Evolutionary conservation across 2,797 vertebrate species (phyloP).

Genomic region (Falco novaeseelandiae): DNA sequence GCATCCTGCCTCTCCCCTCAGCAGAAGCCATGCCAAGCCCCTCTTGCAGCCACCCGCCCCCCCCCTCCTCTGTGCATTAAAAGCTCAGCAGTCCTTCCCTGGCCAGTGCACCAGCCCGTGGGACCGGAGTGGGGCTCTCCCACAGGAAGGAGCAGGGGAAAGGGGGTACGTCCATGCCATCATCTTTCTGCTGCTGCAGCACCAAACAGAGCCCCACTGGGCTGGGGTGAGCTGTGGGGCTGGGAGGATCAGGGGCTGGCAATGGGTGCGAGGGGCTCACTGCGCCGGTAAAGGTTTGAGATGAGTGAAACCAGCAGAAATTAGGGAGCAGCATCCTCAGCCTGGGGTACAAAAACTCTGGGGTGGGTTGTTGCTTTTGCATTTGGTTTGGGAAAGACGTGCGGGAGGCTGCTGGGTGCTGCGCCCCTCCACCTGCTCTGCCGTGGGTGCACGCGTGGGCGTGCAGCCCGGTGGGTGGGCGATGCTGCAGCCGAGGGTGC

Average conservation of each 20-base stretch:
- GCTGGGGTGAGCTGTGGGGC: not conserved
- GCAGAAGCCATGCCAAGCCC: not conserved
- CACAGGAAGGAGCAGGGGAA: not conserved
- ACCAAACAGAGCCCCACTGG: not conserved
- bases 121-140: not conserved
- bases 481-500: not conserved
- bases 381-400: not conserved
- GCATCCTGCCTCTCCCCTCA: not conserved
- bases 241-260: not conserved
- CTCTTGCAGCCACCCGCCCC: not conserved
- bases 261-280: rapidly evolving
- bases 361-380: not conserved
- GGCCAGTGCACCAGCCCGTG: not conserved
- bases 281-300: not conserved
- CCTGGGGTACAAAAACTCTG: rapidly evolving
- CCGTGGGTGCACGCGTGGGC: not conserved
- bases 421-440: not conserved
- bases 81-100: not conserved
- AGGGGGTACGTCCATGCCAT: not conserved
- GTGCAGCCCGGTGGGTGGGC: rapidly evolving
- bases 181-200: not conserved
- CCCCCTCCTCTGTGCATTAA: not conserved
- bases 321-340: not conserved
- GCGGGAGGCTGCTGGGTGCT: not conserved
- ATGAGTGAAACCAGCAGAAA: not conserved